Base-by-base conservation (phyloP, 2,113 vertebrate species). In the Aleadryas rufinucha region DNA sequence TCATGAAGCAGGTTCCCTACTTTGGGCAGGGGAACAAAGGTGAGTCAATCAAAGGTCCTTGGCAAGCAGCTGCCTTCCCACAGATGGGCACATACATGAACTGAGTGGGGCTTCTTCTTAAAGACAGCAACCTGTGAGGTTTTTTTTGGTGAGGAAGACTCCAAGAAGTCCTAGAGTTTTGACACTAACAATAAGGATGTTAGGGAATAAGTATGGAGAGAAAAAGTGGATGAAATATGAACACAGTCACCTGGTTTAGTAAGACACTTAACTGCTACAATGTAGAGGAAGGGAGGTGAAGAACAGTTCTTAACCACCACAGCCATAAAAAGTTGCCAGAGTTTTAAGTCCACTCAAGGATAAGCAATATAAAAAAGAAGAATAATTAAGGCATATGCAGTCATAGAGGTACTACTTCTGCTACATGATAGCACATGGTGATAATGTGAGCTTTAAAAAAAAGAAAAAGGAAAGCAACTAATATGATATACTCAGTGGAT, bases 61-160 rank as follows among this genome's bases (percentile, higher is more conserved):
- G 0, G 20, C 6, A 26, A 26, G 18, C 18, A 6, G 22, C 20
- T 13, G 0, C 68, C 64, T 59, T 57, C 37, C 54, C 44, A 49
- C 1, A 1, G 10, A 8, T 5, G 9, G 37, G 12, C 47, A 35
- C 10, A 27, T 15, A 2, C 3, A 4, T 2, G 22, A 45, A 37
- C 22, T 0, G 0, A 18, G 31, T 3, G 42, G 33, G 10, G 16
- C 16, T 35, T 45, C 39, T 59, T 42, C 57, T 27, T 74, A 27
- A 35, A 78, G 7, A 69, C 13, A 53, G 16, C 13, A 81, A 39
- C 3, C 16, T 2, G 0, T 28, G 35, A 64, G 14, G 10, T 6
- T 24, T 60, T 37, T 27, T 27, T 47, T n/a, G 10, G 22, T 31
- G 33, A 89, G 35, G 12, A 86, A 59, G 28, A 27, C 13, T 70